phyloP scores from a whole-genome alignment of 1,140 invertebrate genomes.

The Triops cancriformis region DNA sequence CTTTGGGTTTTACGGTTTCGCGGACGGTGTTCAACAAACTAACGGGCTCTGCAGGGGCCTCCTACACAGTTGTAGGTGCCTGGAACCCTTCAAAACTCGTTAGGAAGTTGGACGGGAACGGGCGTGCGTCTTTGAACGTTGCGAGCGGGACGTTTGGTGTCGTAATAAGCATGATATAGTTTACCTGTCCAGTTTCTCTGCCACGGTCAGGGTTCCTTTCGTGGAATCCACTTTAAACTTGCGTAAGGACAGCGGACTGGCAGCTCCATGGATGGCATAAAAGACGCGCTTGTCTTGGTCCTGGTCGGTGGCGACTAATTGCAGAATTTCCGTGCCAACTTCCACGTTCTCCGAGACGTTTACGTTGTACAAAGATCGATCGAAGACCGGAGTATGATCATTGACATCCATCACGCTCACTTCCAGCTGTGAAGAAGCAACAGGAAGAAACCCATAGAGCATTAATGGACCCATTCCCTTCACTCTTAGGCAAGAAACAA shows the following conservation, averaged over 20 bases:
- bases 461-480: too few relatives aligned
- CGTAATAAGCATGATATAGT: background rate
- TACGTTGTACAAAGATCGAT: conserved; percentile 54
- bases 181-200: conserved; percentile 58
- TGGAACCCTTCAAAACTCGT: background rate
- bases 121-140: too few relatives aligned
- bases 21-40: too few relatives aligned
- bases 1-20: too few relatives aligned
- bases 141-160: too few relatives aligned
- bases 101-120: background rate
- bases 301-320: conserved; percentile 57
- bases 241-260: conserved; percentile 58
- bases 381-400: conserved; percentile 69
- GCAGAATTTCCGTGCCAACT: conserved; percentile 53
- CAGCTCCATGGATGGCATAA: conserved; percentile 65
- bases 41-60: too few relatives aligned
- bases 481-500: too few relatives aligned
- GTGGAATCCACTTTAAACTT: conserved; percentile 74
- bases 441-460: background rate
- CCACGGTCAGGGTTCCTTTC: conserved; percentile 60
- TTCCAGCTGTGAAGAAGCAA: conserved; percentile 45
- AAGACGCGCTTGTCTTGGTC: conserved; percentile 62
- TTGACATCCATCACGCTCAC: conserved; percentile 73
- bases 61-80: background rate
- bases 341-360: conserved; percentile 66